Base-by-base conservation (phyloP, 2,113 vertebrate genomes). In the Morone saxatilis region DNA sequence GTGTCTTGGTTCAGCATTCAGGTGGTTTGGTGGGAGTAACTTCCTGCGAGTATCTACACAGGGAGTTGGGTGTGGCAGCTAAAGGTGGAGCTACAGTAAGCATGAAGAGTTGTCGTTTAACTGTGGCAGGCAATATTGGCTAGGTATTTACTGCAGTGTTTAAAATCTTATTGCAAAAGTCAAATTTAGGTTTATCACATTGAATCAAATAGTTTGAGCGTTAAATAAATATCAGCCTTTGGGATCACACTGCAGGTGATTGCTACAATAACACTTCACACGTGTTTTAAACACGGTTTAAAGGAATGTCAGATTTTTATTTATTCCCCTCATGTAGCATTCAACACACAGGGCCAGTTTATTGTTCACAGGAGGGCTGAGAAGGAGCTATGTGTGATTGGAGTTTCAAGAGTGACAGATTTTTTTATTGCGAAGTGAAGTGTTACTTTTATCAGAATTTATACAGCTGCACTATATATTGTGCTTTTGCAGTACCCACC, bases 341-440 rank as follows among this genome's bases (percentile, higher is more conserved):
- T 56, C n/a, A 7, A 62, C 25, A 57, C 71, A 41, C 50, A 22
- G 10, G 10, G 41, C 41, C 40, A 6, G 51, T 78, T 60, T 59
- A 54, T 47, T 78, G 43, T 53, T 72, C 41, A 38, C 43, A 7
- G 19, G 22, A 71, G 62, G 14, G 19, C 45, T 36, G 43, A 43
- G n/a, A 61, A 11, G 38, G 40, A 81, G 50, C 73, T 57, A 7
- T 67, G 48, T 66, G 54, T 69, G 17, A 69, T 75, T 61, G 61
- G 25, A 19, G 62, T 47, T 81, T 7, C 7, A 41, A 17, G 10
- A 60, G 70, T 10, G 20, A 40, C 22, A 38, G 19, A 17, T 54
- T 60, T 73, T 3, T 71, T 17, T 54, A 8, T 16, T 68, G 54
- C 9, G 7, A 60, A 51, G 60, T 54, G 50, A 43, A 60, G 62